These are phyloP conservation scores for Chalcis sispes DNA, from an alignment of 2,888 invertebrate genomes.

Conservation along the genomic window DNA sequence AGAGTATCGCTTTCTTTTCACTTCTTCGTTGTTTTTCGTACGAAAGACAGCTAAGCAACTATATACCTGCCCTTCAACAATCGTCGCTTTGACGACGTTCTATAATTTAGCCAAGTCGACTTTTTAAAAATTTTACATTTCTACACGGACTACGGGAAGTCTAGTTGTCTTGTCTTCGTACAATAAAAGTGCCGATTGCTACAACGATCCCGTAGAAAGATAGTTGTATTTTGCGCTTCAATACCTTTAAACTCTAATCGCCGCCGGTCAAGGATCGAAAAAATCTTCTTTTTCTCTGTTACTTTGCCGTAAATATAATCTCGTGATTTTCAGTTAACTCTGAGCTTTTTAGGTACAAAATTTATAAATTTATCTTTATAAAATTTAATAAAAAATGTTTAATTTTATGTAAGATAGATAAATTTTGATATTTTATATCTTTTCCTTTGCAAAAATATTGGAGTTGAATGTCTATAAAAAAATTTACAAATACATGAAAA, in stretches of 20 bases:
- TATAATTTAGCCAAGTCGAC: background rate
- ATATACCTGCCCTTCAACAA: conserved; percentile 15
- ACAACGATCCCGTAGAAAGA: conserved; percentile 44
- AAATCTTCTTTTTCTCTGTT: background rate
- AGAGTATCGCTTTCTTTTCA: background rate
- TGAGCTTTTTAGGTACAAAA: too few species aligned
- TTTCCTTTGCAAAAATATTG: too few species aligned
- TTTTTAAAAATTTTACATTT: background rate
- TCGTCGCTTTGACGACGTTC: conserved; percentile 21
- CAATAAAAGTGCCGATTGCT: conserved; percentile 39
- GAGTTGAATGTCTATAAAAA: too few species aligned
- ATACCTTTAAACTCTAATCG: conserved; percentile 65
- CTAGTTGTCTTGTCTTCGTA: background rate
- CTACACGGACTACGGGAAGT: background rate
- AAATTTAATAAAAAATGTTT: too few species aligned
- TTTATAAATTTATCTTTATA: too few species aligned
- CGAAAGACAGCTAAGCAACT: background rate
- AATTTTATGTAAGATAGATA: too few species aligned
- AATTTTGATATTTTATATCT: too few species aligned
- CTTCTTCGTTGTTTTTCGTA: conserved; percentile 8
- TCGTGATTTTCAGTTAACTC: too few species aligned
- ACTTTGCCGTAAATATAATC: too few species aligned
- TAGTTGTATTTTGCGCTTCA: conserved; percentile 59
- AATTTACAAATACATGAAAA: too few species aligned
- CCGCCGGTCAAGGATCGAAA: conserved; percentile 53